A percentile compares a stretch with the other conserved stretches of the same genome.
Evolutionary conservation across 2,113 vertebrate species (phyloP).

Genomic region (Petroica traversi): DNA sequence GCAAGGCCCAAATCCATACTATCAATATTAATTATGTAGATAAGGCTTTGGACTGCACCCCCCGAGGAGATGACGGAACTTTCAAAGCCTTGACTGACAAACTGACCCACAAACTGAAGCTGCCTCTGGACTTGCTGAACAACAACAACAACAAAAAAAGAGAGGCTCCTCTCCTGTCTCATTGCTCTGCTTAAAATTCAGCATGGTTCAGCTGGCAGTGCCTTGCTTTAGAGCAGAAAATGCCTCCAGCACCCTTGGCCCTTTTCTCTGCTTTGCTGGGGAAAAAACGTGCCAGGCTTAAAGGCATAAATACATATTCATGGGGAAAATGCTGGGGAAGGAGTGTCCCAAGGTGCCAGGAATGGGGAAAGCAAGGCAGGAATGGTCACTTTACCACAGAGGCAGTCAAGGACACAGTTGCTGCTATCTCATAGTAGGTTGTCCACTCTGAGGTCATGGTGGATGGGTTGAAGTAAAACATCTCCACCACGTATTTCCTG

Average conservation of each 20-base stretch:
- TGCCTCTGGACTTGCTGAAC: not conserved
- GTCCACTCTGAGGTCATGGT: constrained; percentile 92
- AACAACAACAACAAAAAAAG: not conserved
- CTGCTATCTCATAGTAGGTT: constrained; percentile 95
- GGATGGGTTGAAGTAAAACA: constrained; percentile 93
- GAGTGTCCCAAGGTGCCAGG: not conserved
- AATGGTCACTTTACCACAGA: constrained; percentile 83
- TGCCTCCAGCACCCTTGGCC: not conserved
- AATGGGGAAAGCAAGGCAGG: not conserved
- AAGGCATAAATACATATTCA: not conserved
- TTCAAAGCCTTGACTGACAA: not conserved
- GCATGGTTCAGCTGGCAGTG: not conserved
- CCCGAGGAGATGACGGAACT: not conserved
- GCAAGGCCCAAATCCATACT: not conserved
- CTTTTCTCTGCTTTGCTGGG: not conserved
- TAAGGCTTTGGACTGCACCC: not conserved
- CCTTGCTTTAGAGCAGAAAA: not conserved
- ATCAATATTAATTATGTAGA: constrained; percentile 12
- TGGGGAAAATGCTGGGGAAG: not conserved
- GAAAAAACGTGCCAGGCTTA: not conserved
- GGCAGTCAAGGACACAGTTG: constrained; percentile 85
- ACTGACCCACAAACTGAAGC: not conserved
- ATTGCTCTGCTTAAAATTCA: not conserved
- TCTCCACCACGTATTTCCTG: constrained; percentile 93
- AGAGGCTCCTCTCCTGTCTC: not conserved